Evolutionary conservation across 2,888 invertebrate species (phyloP).

Genomic region (Smittia aterrima): DNA sequence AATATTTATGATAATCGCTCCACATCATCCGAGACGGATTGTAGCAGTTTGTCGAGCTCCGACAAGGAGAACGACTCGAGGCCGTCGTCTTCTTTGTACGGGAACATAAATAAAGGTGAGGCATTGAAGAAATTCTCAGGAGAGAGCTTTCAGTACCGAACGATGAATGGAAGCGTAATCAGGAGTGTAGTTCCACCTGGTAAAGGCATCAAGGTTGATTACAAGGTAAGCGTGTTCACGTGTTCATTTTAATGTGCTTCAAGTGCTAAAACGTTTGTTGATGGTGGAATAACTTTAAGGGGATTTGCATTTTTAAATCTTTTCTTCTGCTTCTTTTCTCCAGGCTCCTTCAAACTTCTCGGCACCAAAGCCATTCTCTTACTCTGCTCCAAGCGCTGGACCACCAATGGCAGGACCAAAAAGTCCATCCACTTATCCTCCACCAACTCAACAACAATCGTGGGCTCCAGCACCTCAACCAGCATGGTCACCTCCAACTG

Average conservation of each 20-base stretch:
- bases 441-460: conserved; percentile 42
- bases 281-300: conserved; percentile 17
- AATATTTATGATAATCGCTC: conserved; percentile 34
- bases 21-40: conserved; percentile 32
- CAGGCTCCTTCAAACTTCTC: conserved; percentile 50
- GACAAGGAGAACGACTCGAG: conserved; percentile 36
- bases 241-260: neutral
- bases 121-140: conserved; percentile 44
- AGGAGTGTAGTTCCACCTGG: conserved; percentile 54
- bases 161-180: conserved; percentile 53
- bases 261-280: conserved; percentile 16
- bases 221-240: conserved; percentile 48
- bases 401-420: conserved; percentile 44
- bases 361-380: conserved; percentile 51
- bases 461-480: conserved; percentile 43
- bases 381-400: conserved; percentile 14
- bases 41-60: conserved; percentile 19
- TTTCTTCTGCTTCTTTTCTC: too few relatives aligned
- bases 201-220: conserved; percentile 51
- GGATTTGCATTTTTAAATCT: conserved; percentile 24
- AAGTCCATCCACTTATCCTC: conserved; percentile 50
- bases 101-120: conserved; percentile 24
- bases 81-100: conserved; percentile 15
- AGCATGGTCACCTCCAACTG: conserved; percentile 43
- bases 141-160: conserved; percentile 53